Evolutionary conservation across 2,888 invertebrate genomes (phyloP), one percentile per base, ranked within the genome.

Genomic region (Alloscopus bannaensis): DNA sequence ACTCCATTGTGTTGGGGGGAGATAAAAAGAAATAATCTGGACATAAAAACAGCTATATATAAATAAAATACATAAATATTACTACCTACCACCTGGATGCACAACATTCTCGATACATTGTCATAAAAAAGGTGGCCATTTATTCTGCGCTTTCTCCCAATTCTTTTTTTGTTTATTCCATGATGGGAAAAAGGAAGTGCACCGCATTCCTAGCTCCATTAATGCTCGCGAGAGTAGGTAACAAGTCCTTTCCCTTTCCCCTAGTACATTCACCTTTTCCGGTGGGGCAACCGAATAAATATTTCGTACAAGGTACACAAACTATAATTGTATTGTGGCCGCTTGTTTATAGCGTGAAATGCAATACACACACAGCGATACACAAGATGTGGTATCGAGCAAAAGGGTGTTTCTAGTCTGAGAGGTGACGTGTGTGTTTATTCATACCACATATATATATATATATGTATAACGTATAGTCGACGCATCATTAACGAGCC

Each of bases 231-330:
- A 55, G 57, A 55, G 28, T 45, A 73, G 66, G 47, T 18, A 57
- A 59, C 6, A 6, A n/a, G n/a, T n/a, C 73, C 29, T 20, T 55
- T 72, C 64, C 55, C 52, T 52, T 57, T 72, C 20, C 36, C 26
- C 45, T 36, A 50, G 42, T 50, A 47, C 60, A 47, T 72, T 72
- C 64, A 72, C 72, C 72, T 72, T 65, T 73, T 65, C 73, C 73
- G 65, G 73, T 24, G 42, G n/a, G n/a, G n/a, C n/a, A 57, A 65
- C 28, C 28, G 55, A 18, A 60, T 40, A 65, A 64, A 64, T 64
- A 55, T 45, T 18, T 52, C 36, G 71, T 60, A 24, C 29, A 13
- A 4, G 11, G 60, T 55, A 45, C 45, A 3, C 13, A 22, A 40
- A 42, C 42, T 57, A 66, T 72, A 72, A 72, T 72, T 64, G 72